Percentiles rank a stretch among this genome's conserved stretches.
These are phyloP conservation scores for Microtus agrestis DNA, from an alignment of 2,797 vertebrate species.

Conservation along the genomic window DNA sequence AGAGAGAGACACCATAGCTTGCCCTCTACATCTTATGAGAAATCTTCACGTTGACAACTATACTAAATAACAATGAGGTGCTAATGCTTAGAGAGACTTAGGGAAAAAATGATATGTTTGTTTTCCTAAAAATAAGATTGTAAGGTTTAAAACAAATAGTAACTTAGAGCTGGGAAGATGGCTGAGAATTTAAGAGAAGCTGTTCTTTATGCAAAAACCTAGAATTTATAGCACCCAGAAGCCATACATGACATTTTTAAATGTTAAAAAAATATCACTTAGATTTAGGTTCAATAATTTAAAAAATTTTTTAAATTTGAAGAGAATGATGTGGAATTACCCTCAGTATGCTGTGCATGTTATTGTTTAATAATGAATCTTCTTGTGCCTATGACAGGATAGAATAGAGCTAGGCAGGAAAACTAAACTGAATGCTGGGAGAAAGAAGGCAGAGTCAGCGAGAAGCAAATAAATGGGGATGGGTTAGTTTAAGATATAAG, in stretches of 20 bases:
- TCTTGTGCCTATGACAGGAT: no score
- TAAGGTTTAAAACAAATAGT: background rate
- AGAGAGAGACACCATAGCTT: background rate
- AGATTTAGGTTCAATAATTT: background rate
- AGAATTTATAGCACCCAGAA: background rate
- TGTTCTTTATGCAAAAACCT: background rate
- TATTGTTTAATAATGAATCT: no score
- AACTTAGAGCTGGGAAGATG: no score
- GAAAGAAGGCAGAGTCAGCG: no score
- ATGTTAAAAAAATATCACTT: background rate
- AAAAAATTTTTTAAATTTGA: constrained; percentile 1
- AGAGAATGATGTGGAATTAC: background rate
- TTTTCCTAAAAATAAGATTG: constrained; percentile 12
- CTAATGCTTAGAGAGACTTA: background rate
- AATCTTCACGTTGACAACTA: background rate
- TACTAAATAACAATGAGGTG: background rate
- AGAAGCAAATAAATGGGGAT: no score
- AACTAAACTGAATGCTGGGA: no score
- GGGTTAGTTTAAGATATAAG: no score
- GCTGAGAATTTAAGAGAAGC: background rate
- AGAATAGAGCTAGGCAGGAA: no score
- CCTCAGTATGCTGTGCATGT: no score
- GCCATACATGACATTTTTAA: no score
- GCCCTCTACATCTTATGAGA: background rate
- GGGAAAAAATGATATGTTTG: background rate